Conservation (phyloP, 1,140 invertebrate species). For the Ridgeia piscesae region DNA sequence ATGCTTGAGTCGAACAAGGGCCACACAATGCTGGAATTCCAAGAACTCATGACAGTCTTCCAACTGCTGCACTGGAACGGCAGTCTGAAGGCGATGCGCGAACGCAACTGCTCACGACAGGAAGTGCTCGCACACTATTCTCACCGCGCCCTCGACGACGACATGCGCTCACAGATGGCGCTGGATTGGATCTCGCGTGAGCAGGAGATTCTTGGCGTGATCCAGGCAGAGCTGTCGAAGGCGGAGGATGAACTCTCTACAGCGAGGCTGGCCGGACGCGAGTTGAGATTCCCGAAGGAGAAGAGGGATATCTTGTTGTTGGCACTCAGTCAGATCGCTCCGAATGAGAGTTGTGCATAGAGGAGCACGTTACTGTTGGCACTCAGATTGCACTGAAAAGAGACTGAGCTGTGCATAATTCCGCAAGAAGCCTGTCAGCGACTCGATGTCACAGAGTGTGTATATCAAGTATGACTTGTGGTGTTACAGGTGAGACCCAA, state of each 20-base stretch:
- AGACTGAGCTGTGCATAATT: neutral
- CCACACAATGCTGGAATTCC: slow-evolving; percentile 92
- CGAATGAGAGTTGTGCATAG: slow-evolving; percentile 47
- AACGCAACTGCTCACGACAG: slow-evolving; percentile 89
- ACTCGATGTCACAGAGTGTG: neutral
- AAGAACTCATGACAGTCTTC: slow-evolving; percentile 95
- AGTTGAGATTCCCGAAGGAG: slow-evolving; percentile 91
- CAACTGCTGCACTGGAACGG: slow-evolving; percentile 95
- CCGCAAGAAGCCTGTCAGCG: neutral
- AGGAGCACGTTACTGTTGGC: neutral
- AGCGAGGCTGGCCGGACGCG: slow-evolving; percentile 84
- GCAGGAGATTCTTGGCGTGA: slow-evolving; percentile 77
- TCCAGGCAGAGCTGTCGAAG: slow-evolving; percentile 76
- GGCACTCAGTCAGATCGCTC: slow-evolving; percentile 63
- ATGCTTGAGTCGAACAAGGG: slow-evolving; percentile 93
- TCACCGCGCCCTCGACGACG: slow-evolving; percentile 82
- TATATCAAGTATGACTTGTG: neutral
- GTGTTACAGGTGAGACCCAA: neutral
- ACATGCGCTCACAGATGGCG: slow-evolving; percentile 95
- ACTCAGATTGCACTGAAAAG: too few relatives aligned
- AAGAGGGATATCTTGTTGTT: slow-evolving; percentile 91
- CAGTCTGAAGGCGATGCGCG: slow-evolving; percentile 82
- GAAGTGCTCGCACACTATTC: slow-evolving; percentile 95
- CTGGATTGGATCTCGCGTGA: slow-evolving; percentile 90
- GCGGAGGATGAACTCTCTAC: slow-evolving; percentile 86